Base-by-base conservation (phyloP, 2,113 vertebrate species). In the Pterocles gutturalis region DNA sequence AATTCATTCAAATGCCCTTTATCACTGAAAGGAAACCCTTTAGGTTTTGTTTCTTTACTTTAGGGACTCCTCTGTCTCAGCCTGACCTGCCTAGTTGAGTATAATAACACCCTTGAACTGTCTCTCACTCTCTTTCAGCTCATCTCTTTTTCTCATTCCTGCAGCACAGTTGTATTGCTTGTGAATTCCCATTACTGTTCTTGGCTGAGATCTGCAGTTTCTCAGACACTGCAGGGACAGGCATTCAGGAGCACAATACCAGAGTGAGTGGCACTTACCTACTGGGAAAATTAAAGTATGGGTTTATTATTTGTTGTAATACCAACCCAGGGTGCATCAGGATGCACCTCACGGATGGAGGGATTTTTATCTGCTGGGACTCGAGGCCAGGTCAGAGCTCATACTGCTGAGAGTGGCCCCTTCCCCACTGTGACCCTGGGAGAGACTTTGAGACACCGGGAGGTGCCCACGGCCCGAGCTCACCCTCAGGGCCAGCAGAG, bases 131-230 rank as follows among this genome's bases (percentile, higher is more conserved):
- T 83, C 49, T 90, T 90, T 76, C 73, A 94, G 55, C 51, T 38
- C 65, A 34, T 80, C 41, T 94, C 72, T 89, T 93, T 77, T 71
- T 46, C 81, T 80, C 49, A 76, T 92, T 90, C 94, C 49, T 1
- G 2, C 71, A 83, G 34, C 26, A 64, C 29, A 41, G 79, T 61
- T 69, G 85, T 70, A 73, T 83, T 33, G 62, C 75, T 53, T 92
- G 62, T 92, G 90, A 95, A 92, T 93, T 96, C 75, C 71, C 71
- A 49, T 93, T 92, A 86, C 54, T 86, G 34, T 69, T 88, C 85
- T 85, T 90, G 94, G 58, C 75, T 45, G 78, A 83, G 53, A 80
- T 31, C 62, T 80, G 75, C 62, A 45, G 66, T 83, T 76, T 93
- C 88, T 86, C 88, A 92, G 62, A 45, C 48, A 10, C 36, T 49